Evolutionary conservation across 2,888 invertebrate species (phyloP).

Genomic region (Cybosia mesomella): DNA sequence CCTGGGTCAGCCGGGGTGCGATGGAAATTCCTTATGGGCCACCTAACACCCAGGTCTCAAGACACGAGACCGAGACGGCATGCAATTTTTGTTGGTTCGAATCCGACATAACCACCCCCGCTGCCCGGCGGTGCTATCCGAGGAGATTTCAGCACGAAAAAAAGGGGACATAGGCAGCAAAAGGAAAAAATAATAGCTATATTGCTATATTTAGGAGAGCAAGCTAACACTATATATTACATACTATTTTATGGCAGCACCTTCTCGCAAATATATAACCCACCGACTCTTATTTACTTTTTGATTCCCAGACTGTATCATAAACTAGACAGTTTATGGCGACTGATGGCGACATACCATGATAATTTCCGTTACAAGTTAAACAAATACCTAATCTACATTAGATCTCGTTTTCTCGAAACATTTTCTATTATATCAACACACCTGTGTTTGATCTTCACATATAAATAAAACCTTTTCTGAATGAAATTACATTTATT

Average conservation of each 20-base stretch:
- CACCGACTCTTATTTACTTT: background rate
- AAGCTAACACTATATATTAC: no score
- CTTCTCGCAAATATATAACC: background rate
- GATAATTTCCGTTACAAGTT: conserved; percentile 49
- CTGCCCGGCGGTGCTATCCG: no score
- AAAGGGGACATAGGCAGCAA: no score
- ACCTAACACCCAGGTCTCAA: no score
- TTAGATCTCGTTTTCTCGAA: conserved; percentile 34
- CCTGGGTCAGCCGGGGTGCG: no score
- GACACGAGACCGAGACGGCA: no score
- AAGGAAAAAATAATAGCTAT: no score
- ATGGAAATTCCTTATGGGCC: no score
- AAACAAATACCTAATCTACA: conserved; percentile 44
- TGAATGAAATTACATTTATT: conserved; percentile 53
- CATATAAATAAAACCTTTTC: conserved; percentile 63
- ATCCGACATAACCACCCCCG: no score
- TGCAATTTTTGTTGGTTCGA: no score
- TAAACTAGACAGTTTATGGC: background rate
- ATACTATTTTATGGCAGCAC: background rate
- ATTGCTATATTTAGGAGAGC: no score
- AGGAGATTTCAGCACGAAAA: no score
- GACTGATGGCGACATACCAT: background rate
- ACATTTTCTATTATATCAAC: conserved; percentile 30
- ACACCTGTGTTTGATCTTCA: conserved; percentile 73
- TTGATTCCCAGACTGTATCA: background rate